Conservation (phyloP, 2,888 invertebrate genomes). For the Eurytoma californica region DNA sequence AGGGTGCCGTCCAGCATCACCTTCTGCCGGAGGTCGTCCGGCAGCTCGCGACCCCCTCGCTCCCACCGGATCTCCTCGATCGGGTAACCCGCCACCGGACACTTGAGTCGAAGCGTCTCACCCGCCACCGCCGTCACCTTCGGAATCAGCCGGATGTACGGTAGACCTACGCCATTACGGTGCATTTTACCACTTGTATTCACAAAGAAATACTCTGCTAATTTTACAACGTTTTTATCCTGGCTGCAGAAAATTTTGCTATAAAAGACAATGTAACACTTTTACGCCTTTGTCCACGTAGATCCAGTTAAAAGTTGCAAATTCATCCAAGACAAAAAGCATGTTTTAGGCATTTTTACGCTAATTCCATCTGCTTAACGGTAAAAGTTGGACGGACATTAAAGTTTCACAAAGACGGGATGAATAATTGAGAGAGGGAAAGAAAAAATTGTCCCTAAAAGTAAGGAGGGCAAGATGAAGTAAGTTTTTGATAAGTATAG, state of each 20-base stretch:
- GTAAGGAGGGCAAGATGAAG: neutral
- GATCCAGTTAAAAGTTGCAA: no score
- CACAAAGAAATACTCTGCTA: no score
- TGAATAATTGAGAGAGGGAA: no score
- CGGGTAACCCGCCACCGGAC: constrained; percentile 89
- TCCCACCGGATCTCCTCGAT: constrained; percentile 89
- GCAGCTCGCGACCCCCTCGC: constrained; percentile 83
- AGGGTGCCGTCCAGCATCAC: constrained; percentile 85
- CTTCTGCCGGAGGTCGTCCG: constrained; percentile 87
- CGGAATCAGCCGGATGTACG: constrained; percentile 86
- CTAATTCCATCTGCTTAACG: no score
- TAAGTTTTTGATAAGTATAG: neutral
- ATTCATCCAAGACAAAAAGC: no score
- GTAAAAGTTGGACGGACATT: no score
- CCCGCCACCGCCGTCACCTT: constrained; percentile 90
- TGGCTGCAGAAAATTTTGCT: no score
- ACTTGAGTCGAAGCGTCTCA: constrained; percentile 84
- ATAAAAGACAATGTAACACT: no score
- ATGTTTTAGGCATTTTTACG: no score
- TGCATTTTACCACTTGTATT: neutral
- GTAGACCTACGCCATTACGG: constrained; percentile 79
- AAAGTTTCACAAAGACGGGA: no score
- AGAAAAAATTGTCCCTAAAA: neutral
- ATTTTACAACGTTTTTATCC: no score
- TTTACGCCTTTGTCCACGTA: no score